Evolutionary conservation across 2,797 vertebrate genomes (phyloP), one percentile per base, ranked within the genome.

Genomic region (Lindbergichthys nudifrons): DNA sequence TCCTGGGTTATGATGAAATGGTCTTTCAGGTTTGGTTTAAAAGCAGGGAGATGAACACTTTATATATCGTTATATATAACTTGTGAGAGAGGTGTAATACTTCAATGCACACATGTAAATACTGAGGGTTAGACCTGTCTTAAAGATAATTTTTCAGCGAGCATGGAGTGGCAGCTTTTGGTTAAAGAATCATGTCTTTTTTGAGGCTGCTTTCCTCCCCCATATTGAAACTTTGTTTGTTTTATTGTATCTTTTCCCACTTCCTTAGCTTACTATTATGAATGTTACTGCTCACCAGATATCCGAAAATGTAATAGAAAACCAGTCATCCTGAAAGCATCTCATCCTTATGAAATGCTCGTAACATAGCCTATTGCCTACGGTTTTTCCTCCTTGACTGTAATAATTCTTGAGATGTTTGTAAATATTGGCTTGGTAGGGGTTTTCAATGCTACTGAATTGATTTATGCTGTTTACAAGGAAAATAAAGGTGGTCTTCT

Each of bases 381-480:
- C 75, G 53, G 67, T 92, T 92, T 84, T 81, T 79, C 88, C 90
- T 91, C 85, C 76, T 85, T 19, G 90, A 92, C 94, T 93, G 94
- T 93, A 93, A 94, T 90, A 90, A 87, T 87, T 94, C 90, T 92
- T 90, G 76, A 92, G 90, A 92, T 93, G 95, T 94, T 89, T 97
- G 96, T 97, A 96, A 94, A 97, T 96, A 97, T 84, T 94, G 93
- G 93, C 95, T 95, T 90, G 89, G 85, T 94, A 87, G 79, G 90
- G 92, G 92, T 95, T 96, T 96, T 96, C 94, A 94, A 95, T 95
- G 94, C 89, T 93, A 91, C 94, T 95, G 93, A 84, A 73, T 87
- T 93, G 80, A 92, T 88, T 92, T 94, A 94, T 93, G 94, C 93
- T 96, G 95, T 97, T 96, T 96, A 93, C 95, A 95, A 95, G 91